Conservation (phyloP, 2,797 vertebrate genomes). For the Sebastes umbrosus region DNA sequence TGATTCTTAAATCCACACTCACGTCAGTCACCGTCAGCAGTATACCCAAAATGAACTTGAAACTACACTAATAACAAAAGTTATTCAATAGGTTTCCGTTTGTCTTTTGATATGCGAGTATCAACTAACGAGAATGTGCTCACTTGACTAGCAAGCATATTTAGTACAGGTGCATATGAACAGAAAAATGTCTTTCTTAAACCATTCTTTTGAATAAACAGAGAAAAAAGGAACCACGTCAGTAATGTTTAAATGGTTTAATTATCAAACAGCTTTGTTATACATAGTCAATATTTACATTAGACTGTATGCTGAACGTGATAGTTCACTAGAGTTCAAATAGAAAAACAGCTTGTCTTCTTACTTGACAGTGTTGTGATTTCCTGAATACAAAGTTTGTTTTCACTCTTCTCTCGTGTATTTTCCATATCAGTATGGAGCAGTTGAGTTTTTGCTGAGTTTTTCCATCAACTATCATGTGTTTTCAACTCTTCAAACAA, state of each 20-base stretch:
- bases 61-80: background rate
- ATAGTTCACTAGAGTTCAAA: background rate
- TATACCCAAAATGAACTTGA: background rate
- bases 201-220: background rate
- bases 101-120: background rate
- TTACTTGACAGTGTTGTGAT: background rate
- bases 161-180: background rate
- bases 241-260: slow-evolving; percentile 20
- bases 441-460: background rate
- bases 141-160: background rate
- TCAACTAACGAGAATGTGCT: background rate
- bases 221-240: background rate
- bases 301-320: background rate
- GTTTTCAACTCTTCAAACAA: slow-evolving; percentile 1
- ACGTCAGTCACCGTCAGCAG: slow-evolving; percentile 13
- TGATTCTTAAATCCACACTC: slow-evolving; percentile 12
- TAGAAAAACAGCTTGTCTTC: background rate
- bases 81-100: background rate
- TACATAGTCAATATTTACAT: slow-evolving; percentile 34
- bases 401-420: background rate
- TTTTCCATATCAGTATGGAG: background rate
- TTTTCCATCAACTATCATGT: background rate
- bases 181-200: background rate
- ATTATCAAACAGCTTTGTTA: slow-evolving; percentile 14
- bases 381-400: background rate